Percentiles rank a stretch among this genome's conserved stretches.
Evolutionary conservation across 2,888 invertebrate genomes (phyloP).

Genomic region (Bombyx huttoni): DNA sequence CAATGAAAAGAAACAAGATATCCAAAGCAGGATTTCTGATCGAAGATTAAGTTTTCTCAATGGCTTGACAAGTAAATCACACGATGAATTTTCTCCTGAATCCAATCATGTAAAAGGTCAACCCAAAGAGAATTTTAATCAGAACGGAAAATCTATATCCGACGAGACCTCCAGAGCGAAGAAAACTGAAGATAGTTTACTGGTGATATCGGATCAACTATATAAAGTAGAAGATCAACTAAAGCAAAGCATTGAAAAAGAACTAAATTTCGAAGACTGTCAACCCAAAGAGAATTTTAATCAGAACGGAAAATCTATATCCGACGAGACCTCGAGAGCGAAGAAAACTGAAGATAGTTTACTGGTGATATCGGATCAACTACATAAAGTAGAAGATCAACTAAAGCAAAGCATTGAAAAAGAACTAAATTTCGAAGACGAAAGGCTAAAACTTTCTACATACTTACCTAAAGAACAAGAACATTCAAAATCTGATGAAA

Average conservation of each 20-base stretch:
- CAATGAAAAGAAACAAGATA: constrained; percentile 46
- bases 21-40: constrained; percentile 64
- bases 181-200: constrained; percentile 64
- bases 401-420: constrained; percentile 61
- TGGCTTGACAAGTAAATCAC: constrained; percentile 46
- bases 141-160: constrained; percentile 3
- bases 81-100: constrained; percentile 29
- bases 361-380: constrained; percentile 58
- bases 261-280: constrained; percentile 46
- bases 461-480: constrained; percentile 33
- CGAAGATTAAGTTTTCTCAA: constrained; percentile 62
- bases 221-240: constrained; percentile 63
- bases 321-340: constrained; percentile 27
- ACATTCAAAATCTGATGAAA: constrained; percentile 35
- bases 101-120: constrained; percentile 34
- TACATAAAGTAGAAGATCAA: constrained; percentile 62
- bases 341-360: constrained; percentile 67
- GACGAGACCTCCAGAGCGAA: constrained; percentile 34
- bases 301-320: constrained; percentile 6
- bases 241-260: constrained; percentile 60
- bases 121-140: constrained; percentile 22
- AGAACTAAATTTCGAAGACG: constrained; percentile 50
- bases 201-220: constrained; percentile 61
- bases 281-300: constrained; percentile 24
- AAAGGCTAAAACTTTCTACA: constrained; percentile 36